Conservation (phyloP, 2,888 invertebrate genomes). For the Sipha maydis region DNA sequence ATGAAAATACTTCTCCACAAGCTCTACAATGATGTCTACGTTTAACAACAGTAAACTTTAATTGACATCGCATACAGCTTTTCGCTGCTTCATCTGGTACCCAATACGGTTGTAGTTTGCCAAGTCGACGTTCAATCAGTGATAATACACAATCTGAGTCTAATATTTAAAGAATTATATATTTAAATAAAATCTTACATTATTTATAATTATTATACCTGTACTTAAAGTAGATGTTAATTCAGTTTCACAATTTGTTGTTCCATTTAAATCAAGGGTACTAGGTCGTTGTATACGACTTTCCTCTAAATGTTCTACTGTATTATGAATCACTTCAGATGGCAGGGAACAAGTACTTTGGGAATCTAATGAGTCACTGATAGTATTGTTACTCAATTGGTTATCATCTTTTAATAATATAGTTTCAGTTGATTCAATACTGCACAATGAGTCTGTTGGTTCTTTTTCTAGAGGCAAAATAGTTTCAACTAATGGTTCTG, state of each 20-base stretch:
- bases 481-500: slow-evolving; percentile 23
- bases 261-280: slow-evolving; percentile 60
- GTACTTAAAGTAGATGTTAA: slow-evolving; percentile 62
- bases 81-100: slow-evolving; percentile 84
- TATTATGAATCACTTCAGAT: slow-evolving; percentile 47
- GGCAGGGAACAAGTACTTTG: slow-evolving; percentile 59
- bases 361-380: slow-evolving; percentile 57
- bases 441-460: slow-evolving; percentile 51
- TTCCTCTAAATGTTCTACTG: slow-evolving; percentile 29
- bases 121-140: slow-evolving; percentile 69
- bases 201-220: slow-evolving; percentile 32
- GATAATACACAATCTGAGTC: slow-evolving; percentile 63
- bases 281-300: slow-evolving; percentile 56
- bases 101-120: slow-evolving; percentile 85
- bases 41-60: slow-evolving; percentile 83
- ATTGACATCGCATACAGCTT: slow-evolving; percentile 84
- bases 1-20: slow-evolving; percentile 77
- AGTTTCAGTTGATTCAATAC: slow-evolving; percentile 56
- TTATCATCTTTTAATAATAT: slow-evolving; percentile 58
- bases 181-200: not conserved
- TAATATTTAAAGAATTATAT: slow-evolving; percentile 32
- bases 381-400: slow-evolving; percentile 50
- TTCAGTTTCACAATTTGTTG: slow-evolving; percentile 55
- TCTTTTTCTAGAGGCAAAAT: slow-evolving; percentile 18
- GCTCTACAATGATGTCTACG: slow-evolving; percentile 85